Percentiles rank a stretch among this genome's conserved stretches.
phyloP scores from a whole-genome alignment of 2,113 vertebrate genomes.

The Deroptyus accipitrinus region DNA sequence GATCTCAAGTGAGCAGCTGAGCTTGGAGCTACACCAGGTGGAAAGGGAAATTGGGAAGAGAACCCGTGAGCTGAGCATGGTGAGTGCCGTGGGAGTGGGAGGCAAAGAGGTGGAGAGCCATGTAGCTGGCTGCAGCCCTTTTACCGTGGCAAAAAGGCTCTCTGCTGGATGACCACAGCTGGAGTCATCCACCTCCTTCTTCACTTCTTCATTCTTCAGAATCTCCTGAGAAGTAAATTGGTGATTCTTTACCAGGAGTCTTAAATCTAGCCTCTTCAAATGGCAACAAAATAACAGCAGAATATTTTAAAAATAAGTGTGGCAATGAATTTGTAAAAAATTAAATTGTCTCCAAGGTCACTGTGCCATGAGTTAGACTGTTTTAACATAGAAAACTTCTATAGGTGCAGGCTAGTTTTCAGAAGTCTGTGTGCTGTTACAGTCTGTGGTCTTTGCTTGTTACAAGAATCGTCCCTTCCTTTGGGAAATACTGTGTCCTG shows the following conservation, averaged over 20 bases:
- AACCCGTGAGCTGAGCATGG: slow-evolving; percentile 93
- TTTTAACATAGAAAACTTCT: neutral
- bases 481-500: neutral
- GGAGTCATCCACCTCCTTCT: neutral
- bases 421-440: neutral
- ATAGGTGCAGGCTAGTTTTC: neutral
- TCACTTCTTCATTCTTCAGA: neutral
- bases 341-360: neutral
- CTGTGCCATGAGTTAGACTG: neutral
- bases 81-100: slow-evolving; percentile 66
- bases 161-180: neutral
- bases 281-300: neutral
- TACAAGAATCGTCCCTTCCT: neutral
- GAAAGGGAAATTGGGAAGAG: slow-evolving; percentile 96
- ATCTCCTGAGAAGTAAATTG: neutral
- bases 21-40: slow-evolving; percentile 94
- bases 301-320: neutral
- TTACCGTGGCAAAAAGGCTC: neutral
- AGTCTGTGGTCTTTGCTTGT: slow-evolving; percentile 36
- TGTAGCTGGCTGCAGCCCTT: neutral
- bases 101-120: neutral
- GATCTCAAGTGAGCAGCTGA: slow-evolving; percentile 93
- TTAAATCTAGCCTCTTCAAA: neutral
- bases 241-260: neutral
- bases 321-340: neutral